Evolutionary conservation across 1,140 invertebrate genomes (phyloP).

Genomic region (Lasioglossum albipes): DNA sequence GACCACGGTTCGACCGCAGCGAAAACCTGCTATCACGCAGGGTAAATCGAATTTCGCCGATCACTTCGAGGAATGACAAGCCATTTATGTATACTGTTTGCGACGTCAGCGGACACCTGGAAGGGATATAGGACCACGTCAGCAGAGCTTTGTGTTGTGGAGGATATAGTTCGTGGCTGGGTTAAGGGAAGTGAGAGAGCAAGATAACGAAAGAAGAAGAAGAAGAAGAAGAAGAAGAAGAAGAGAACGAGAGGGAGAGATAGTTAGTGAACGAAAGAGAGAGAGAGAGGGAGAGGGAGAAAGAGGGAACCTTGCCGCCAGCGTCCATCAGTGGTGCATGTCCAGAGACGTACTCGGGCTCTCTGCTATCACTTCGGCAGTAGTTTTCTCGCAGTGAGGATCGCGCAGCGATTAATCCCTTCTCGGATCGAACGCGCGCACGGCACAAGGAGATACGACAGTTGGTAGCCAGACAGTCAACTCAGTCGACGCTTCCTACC

Average conservation of each 20-base stretch:
- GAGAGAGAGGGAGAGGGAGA: too few species aligned
- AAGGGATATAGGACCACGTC: constrained; percentile 38
- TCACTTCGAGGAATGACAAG: too few species aligned
- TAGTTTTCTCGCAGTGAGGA: constrained; percentile 4
- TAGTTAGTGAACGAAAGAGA: too few species aligned
- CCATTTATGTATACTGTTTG: too few species aligned
- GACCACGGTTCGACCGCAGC: too few species aligned
- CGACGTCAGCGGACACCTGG: neutral
- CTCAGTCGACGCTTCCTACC: neutral
- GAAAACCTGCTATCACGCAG: too few species aligned
- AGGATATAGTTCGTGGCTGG: constrained; percentile 18
- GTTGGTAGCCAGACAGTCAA: too few species aligned
- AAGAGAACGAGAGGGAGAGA: neutral
- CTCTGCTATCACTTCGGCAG: neutral
- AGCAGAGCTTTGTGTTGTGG: constrained; percentile 7
- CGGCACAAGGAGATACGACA: neutral
- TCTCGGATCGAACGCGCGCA: neutral
- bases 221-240: neutral
- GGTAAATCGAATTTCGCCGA: too few species aligned
- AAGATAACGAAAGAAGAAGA: too few species aligned
- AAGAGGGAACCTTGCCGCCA: constrained; percentile 14
- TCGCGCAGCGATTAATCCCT: constrained; percentile 2
- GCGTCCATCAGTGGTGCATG: constrained; percentile 13
- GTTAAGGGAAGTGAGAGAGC: constrained; percentile 8
- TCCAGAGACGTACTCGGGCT: neutral